These are phyloP conservation scores for Condylura cristata DNA, from an alignment of 2,113 vertebrate genomes.

Conservation along the genomic window DNA sequence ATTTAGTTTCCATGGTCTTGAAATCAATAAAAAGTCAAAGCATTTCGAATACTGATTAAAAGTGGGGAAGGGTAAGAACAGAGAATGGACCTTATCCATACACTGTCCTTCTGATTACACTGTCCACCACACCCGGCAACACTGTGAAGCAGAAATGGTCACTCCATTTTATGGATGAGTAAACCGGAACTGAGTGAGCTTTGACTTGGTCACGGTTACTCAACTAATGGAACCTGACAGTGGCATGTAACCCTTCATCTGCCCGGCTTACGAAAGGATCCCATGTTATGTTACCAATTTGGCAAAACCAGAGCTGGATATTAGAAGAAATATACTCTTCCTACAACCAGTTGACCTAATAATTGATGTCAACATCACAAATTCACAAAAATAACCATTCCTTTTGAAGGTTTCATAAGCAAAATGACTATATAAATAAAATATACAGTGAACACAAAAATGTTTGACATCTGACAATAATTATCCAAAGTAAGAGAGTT, in stretches of 20 bases:
- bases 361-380: neutral
- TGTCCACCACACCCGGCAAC: neutral
- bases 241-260: neutral
- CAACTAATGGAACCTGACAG: neutral
- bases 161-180: neutral
- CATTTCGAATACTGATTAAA: neutral
- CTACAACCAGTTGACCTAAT: neutral
- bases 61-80: neutral
- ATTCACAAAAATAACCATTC: neutral
- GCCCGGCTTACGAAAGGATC: neutral
- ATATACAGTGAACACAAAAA: neutral
- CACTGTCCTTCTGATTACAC: neutral
- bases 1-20: neutral
- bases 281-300: neutral
- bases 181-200: neutral
- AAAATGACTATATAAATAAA: slow-evolving; percentile 24
- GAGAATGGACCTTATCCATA: neutral
- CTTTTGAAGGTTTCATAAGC: neutral
- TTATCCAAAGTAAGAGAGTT: neutral
- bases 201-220: neutral
- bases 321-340: neutral
- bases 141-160: neutral
- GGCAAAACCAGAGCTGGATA: neutral
- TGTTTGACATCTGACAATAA: neutral
- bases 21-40: neutral